Evolutionary conservation across 2,113 vertebrate species (phyloP).

Genomic region (Pedionomus torquatus): DNA sequence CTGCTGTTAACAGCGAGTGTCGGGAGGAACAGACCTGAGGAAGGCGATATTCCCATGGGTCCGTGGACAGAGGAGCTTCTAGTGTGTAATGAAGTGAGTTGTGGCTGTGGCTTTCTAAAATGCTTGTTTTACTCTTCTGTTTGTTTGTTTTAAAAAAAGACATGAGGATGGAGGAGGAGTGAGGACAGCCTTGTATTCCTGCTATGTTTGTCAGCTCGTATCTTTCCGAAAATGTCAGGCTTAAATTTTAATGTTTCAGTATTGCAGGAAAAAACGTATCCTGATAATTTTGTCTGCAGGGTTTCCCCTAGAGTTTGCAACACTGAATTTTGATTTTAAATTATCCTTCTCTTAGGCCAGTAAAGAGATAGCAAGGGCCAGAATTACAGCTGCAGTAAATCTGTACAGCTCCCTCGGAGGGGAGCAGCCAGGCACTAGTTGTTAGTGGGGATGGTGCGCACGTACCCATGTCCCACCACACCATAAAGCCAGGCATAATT

Average conservation of each 20-base stretch:
- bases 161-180: not conserved
- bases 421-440: not conserved
- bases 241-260: not conserved
- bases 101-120: not conserved
- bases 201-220: not conserved
- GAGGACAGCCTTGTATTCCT: not conserved
- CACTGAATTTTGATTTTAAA: not conserved
- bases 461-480: not conserved
- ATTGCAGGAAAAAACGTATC: not conserved
- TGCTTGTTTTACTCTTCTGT: constrained; percentile 1
- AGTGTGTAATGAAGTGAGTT: not conserved
- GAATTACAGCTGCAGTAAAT: not conserved
- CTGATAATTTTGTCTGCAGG: not conserved
- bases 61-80: not conserved
- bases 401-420: not conserved
- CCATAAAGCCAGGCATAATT: not conserved
- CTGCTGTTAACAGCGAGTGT: fast-evolving
- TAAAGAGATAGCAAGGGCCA: not conserved
- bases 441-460: not conserved
- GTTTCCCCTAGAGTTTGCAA: not conserved
- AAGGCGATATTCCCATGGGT: not conserved
- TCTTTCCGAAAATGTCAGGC: constrained; percentile 14
- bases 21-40: not conserved
- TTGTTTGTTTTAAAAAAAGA: constrained; percentile 1
- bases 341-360: not conserved